These are phyloP conservation scores for Rhadina sibilatrix DNA, from an alignment of 2,113 vertebrate genomes.

Conservation along the genomic window DNA sequence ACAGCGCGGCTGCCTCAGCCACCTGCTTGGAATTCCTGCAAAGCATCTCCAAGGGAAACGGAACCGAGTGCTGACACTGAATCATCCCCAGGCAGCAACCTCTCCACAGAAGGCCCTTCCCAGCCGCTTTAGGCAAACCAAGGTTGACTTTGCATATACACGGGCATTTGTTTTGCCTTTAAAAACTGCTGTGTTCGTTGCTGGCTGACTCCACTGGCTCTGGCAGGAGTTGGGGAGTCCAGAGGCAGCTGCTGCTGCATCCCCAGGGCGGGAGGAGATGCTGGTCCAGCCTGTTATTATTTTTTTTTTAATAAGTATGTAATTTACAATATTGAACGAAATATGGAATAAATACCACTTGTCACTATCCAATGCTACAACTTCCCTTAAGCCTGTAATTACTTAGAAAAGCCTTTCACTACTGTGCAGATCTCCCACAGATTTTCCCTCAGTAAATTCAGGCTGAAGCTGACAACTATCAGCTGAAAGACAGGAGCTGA, in stretches of 20 bases:
- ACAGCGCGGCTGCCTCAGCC: rapidly evolving
- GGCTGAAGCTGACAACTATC: background rate
- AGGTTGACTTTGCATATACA: rapidly evolving
- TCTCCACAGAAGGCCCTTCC: background rate
- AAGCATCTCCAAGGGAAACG: background rate
- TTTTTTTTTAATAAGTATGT: background rate
- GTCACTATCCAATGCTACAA: background rate
- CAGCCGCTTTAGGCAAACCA: background rate
- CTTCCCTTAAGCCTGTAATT: slow-evolving; percentile 41
- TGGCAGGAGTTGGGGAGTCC: rapidly evolving
- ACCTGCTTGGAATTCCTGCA: background rate
- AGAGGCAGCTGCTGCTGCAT: background rate
- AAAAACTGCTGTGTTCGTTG: rapidly evolving
- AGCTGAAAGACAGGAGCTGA: background rate
- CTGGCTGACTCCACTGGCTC: background rate
- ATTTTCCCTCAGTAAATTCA: background rate
- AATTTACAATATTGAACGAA: slow-evolving; percentile 31
- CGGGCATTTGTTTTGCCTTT: background rate
- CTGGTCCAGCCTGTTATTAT: background rate
- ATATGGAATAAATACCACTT: slow-evolving; percentile 53
- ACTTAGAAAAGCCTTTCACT: background rate
- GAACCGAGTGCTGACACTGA: background rate
- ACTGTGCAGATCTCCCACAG: background rate
- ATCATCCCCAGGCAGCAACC: background rate
- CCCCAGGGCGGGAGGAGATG: rapidly evolving